Conservation (phyloP, 2,797 vertebrate species). For the Microhierax caerulescens region DNA sequence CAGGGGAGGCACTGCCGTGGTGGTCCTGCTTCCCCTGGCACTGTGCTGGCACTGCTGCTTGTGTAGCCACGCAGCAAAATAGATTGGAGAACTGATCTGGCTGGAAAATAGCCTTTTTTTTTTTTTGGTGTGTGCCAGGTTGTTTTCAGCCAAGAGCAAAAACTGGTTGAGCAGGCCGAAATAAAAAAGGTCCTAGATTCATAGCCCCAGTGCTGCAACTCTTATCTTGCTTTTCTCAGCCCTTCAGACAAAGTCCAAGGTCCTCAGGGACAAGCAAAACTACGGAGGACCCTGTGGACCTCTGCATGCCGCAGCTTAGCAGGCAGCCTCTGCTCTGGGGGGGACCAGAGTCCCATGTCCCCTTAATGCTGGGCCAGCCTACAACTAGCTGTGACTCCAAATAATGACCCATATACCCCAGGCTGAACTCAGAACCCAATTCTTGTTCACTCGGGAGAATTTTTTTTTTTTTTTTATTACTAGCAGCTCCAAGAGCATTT, state of each 20-base stretch:
- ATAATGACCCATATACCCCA: not conserved
- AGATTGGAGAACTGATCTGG: conserved; percentile 37
- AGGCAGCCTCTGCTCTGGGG: not conserved
- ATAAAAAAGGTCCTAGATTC: conserved; percentile 52
- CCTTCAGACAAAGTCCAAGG: conserved; percentile 47
- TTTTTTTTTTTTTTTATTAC: not conserved
- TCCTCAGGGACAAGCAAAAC: not conserved
- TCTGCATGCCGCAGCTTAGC: not conserved
- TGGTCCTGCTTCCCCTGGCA: not conserved
- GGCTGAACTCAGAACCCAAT: not conserved
- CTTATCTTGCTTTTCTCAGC: conserved; percentile 61
- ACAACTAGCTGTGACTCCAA: not conserved
- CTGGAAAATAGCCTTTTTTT: conserved; percentile 6
- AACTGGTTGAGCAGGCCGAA: conserved; percentile 66
- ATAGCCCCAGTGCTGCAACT: conserved; percentile 63
- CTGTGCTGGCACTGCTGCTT: not conserved
- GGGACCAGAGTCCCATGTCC: fast-evolving
- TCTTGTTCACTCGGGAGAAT: not conserved
- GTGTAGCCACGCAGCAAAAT: conserved; percentile 3
- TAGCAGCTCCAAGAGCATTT: not conserved
- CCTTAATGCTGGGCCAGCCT: not conserved
- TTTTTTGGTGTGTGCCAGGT: not conserved
- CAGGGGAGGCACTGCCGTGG: not conserved
- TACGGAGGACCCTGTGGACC: not conserved
- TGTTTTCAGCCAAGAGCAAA: conserved; percentile 48